Base-by-base conservation (phyloP, 2,888 invertebrate genomes). In the Troides helena region DNA sequence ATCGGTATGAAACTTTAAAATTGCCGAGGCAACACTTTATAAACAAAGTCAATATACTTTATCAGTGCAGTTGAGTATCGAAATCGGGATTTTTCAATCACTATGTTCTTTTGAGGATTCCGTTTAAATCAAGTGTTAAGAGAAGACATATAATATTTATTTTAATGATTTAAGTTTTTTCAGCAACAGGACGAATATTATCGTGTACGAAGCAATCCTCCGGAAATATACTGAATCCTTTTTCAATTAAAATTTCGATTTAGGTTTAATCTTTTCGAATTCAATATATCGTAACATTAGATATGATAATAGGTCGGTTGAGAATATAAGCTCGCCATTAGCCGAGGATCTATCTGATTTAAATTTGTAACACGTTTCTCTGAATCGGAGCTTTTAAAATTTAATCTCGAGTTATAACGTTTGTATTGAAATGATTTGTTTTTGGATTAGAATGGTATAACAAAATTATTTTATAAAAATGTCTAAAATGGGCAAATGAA, bases 351-450 rank as follows among this genome's bases (percentile, higher is more conserved):
- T 62, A 46, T 43, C 7, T 62, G 56, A 30, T 57, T 53, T 36
- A 12, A 14, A 50, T 58, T 68, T 36, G 58, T 58, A 50, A 46
- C 46, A 59, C 63, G 68, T 68, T 50, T 59, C 46, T 43, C 62
- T 43, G 25, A 67, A 62, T 67, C 39, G 62, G 43, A 67, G 30
- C 43, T 57, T 57, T 62, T 21, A 61, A 60, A 67, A 39, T 67
- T 57, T 62, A 62, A 62, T 67, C 57, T 58, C 18, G 62, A n/a
- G 18, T 50, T 67, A 39, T 57, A 17, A 21, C 57, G 21, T 6
- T 17, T 8, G 43, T 23, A 21, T 43, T 65, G 10, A 23, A 23
- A 21, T 21, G 21, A 46, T 39, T 30, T 2, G 14, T 21, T 68
- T 39, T 17, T 25, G 14, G 3, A 43, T 65, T 25, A 18, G 10